phyloP scores from a whole-genome alignment of 2,888 invertebrate genomes.

The Nephrotoma guestfalica region DNA sequence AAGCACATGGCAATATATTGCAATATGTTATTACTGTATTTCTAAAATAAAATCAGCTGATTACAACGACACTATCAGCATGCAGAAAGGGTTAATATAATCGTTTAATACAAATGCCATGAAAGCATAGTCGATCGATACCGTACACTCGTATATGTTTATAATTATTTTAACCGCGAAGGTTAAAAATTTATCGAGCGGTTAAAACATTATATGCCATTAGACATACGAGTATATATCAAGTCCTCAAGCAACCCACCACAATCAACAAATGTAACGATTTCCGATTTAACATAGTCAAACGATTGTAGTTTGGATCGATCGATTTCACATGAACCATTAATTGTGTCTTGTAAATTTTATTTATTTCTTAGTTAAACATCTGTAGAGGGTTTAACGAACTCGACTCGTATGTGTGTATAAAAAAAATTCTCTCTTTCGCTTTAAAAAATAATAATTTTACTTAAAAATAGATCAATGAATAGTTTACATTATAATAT shows the following conservation, averaged over 20 bases:
- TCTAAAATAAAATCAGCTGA: not conserved
- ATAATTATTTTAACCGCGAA: too few species aligned
- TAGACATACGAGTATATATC: not conserved
- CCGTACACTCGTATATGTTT: too few species aligned
- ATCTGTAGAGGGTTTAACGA: not conserved
- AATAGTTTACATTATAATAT: not conserved
- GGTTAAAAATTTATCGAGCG: too few species aligned
- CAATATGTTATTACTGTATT: not conserved
- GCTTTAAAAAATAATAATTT: not conserved
- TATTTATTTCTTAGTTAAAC: not conserved
- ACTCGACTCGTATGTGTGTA: not conserved
- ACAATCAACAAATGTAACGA: not conserved
- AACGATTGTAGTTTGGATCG: not conserved
- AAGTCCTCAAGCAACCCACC: not conserved
- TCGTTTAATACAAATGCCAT: not conserved
- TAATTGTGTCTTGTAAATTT: not conserved
- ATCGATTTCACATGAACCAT: not conserved
- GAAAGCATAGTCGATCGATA: too few species aligned
- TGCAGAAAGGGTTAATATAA: not conserved
- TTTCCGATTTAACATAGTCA: not conserved
- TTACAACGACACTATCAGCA: not conserved
- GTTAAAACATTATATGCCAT: too few species aligned
- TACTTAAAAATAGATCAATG: not conserved
- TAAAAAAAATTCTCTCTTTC: not conserved
- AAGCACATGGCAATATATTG: not conserved